phyloP scores from a whole-genome alignment of 1,140 invertebrate genomes.

The Drosophila equinoxialis region DNA sequence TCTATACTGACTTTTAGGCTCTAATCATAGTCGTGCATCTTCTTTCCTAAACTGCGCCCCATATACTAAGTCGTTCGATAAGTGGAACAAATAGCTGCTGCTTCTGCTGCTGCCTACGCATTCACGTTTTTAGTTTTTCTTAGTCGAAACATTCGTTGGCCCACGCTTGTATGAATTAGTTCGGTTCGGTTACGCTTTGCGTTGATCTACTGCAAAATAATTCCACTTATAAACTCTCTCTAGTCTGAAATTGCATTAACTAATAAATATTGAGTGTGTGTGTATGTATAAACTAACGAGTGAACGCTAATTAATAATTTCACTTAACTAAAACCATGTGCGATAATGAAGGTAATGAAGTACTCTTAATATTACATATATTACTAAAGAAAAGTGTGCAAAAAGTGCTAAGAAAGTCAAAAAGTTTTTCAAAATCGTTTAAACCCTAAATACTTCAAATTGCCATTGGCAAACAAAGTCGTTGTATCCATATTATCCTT shows the following conservation, averaged over 20 bases:
- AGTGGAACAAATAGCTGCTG: constrained; percentile 30
- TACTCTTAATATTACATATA: not conserved
- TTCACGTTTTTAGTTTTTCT: constrained; percentile 25
- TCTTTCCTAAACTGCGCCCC: constrained; percentile 17
- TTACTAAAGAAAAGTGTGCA: constrained; percentile 3
- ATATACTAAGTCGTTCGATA: constrained; percentile 10
- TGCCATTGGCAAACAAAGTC: too few species aligned
- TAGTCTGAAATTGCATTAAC: constrained; percentile 25
- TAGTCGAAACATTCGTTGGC: constrained; percentile 40
- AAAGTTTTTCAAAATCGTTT: not conserved
- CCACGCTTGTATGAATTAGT: constrained; percentile 33
- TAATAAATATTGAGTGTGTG: not conserved
- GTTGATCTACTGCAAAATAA: not conserved
- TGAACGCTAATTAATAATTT: constrained; percentile 48
- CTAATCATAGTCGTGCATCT: constrained; percentile 38
- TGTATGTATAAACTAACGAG: constrained; percentile 31
- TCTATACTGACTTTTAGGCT: constrained; percentile 6
- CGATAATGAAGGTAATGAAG: constrained; percentile 41
- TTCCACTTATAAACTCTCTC: not conserved
- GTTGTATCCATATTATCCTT: too few species aligned
- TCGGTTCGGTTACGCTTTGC: constrained; percentile 7
- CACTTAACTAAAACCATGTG: constrained; percentile 34
- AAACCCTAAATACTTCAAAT: too few species aligned
- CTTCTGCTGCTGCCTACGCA: constrained; percentile 25
- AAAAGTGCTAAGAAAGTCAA: constrained; percentile 21